Base-by-base conservation (phyloP, 2,797 vertebrate genomes). In the Trachops cirrhosus region DNA sequence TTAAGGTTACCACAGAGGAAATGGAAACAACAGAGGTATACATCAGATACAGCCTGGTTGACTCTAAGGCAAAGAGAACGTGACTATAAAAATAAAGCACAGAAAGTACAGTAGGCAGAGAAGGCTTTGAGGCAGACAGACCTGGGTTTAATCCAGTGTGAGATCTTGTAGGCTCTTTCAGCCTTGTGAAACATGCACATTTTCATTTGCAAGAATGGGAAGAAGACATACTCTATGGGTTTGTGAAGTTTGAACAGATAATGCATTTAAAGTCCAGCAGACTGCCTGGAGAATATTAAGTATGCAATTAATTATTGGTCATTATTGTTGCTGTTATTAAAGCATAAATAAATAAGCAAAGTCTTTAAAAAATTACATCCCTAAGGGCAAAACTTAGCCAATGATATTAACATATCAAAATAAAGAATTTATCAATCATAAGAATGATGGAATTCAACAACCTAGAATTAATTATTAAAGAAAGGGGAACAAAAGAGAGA, bases 131-230 rank as follows among this genome's bases (percentile, higher is more conserved):
- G 39, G 22, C 70, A 77, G 48, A 84, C 16, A 21, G 39, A 10
- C 29, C 26, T n/a, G 32, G 32, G 21, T 22, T 73, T 70, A 62
- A 92, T 8, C 80, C 77, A 78, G 19, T 8, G 39, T 7, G 34
- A 90, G 78, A 46, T 68, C 48, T 34, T 7, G 26, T 29, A 86
- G 59, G 52, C 70, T 86, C 44, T 46, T 44, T 3, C n/a, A 44
- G 44, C 24, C 22, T 46, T 37, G 59, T 16, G 29, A 44, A 21
- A 48, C 0, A 0, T 54, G 9, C 67, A 50, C 12, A 67, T 41
- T 71, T 80, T 71, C 44, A 68, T 67, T 59, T 78, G 24, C 22
- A 67, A 77, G 78, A 86, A 44, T 88, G 32, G 26, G 12, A 59
- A 90, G 64, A 83, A 52, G 39, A 70, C 12, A 37, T 6, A n/a